Percentiles rank a stretch among this genome's conserved stretches.
phyloP scores from a whole-genome alignment of 2,113 vertebrate genomes.

The Gadus macrocephalus region DNA sequence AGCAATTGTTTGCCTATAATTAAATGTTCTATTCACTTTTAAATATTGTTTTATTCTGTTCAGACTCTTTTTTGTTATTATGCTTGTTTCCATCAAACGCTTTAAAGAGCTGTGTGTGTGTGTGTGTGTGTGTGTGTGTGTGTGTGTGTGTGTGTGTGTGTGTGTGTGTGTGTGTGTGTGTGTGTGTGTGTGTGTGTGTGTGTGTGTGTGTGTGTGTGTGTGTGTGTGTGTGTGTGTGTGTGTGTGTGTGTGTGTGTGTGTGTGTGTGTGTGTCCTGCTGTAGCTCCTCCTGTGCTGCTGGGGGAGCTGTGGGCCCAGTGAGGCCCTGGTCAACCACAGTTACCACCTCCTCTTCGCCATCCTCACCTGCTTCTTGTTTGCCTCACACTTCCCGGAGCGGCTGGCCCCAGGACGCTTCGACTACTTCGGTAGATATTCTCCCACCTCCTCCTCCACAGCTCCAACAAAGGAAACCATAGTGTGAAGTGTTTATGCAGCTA shows the following conservation, averaged over 20 bases:
- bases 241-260: not conserved
- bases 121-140: not conserved
- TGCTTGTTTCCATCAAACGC: too few species aligned
- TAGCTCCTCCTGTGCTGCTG: slow-evolving; percentile 73
- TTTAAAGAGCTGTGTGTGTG: too few species aligned
- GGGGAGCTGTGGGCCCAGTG: slow-evolving; percentile 53
- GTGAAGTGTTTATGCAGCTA: too few species aligned
- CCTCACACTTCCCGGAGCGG: slow-evolving; percentile 74
- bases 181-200: not conserved
- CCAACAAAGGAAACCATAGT: too few species aligned
- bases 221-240: too few species aligned
- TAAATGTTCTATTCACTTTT: too few species aligned
- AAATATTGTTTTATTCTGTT: too few species aligned
- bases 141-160: not conserved
- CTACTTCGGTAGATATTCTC: slow-evolving; percentile 66
- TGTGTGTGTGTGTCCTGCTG: slow-evolving; percentile 4
- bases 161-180: not conserved
- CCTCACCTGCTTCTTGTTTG: slow-evolving; percentile 77
- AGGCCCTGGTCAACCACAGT: slow-evolving; percentile 66
- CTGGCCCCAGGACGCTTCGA: slow-evolving; percentile 79
- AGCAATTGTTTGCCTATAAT: too few species aligned
- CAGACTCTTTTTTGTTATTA: too few species aligned
- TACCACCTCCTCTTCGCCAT: slow-evolving; percentile 76
- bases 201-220: slow-evolving; percentile 2
- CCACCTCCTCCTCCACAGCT: too few species aligned